Evolutionary conservation across 2,888 invertebrate genomes (phyloP), one percentile per base, ranked within the genome.

Genomic region (Drepanosiphum platanoidis): DNA sequence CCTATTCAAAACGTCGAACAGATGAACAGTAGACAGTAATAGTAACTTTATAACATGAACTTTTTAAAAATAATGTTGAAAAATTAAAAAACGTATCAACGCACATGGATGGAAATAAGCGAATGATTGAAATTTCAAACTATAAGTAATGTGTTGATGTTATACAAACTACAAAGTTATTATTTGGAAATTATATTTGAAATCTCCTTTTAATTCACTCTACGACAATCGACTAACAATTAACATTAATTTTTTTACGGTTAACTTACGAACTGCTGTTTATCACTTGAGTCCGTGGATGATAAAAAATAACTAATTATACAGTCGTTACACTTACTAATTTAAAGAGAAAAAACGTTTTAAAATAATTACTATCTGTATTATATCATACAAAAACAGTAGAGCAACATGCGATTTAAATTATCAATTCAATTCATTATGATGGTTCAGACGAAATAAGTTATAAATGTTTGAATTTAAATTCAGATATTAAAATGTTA

Each of bases 401-500:
- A 30, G 30, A 61, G 4, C 61, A 64, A 42, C 46, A 68, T 15
- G 68, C n/a, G 4, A 46, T 79, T 79, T 34, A 3, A 68, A 68
- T 66, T 68, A 68, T 68, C 66, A 46, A 66, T 32, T 46, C 32
- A 66, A 36, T 46, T 46, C 66, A 46, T 68, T 66, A n/a, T 8
- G 30, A 42, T 30, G 39, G 15, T 34, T n/a, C n/a, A n/a, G n/a
- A 79, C 8, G 1, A 5, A 22, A 22, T 22, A 68, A 18, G n/a
- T 58, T 77, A 77, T 27, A 36, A 58, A 78, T 30, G 22, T 42
- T 30, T 78, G 30, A 78, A n/a, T 64, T 39, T 30, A 30, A 39
- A 78, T 64, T 78, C 27, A 64, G 58, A 34, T 78, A 78, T 39
- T 64, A 78, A 61, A 39, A 15, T 22, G 27, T 34, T 39, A 32